phyloP scores from a whole-genome alignment of 2,113 vertebrate genomes.

The Bombycilla garrulus region DNA sequence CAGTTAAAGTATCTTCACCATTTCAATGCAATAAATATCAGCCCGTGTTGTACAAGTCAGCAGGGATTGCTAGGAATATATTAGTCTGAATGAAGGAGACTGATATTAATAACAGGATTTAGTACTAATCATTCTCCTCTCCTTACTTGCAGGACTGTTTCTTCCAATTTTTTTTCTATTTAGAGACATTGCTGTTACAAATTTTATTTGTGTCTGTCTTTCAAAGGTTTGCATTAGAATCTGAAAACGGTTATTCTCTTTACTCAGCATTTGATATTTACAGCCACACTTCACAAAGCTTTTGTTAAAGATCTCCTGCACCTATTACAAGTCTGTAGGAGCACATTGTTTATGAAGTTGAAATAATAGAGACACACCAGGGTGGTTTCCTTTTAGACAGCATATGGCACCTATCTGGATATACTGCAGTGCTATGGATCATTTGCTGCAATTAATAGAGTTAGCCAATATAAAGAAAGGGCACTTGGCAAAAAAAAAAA shows the following conservation, averaged over 20 bases:
- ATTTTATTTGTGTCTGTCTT: not conserved
- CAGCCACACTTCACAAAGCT: not conserved
- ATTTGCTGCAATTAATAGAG: not conserved
- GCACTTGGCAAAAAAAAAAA: not conserved
- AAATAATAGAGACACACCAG: not conserved
- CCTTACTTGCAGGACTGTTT: not conserved
- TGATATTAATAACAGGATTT: not conserved
- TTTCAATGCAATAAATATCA: constrained; percentile 1
- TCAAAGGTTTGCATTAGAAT: not conserved
- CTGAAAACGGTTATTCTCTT: not conserved
- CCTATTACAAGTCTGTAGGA: not conserved
- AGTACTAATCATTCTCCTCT: not conserved
- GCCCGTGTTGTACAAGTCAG: not conserved
- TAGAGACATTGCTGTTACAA: not conserved
- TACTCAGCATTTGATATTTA: not conserved
- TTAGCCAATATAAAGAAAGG: not conserved
- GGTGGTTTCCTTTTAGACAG: not conserved
- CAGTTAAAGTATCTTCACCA: not conserved
- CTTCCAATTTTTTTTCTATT: not conserved
- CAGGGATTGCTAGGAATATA: not conserved
- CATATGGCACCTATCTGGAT: not conserved
- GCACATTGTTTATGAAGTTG: not conserved
- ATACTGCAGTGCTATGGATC: not conserved
- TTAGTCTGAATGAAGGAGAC: not conserved
- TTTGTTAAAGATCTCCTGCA: not conserved